phyloP scores from a whole-genome alignment of 2,113 vertebrate species.

The Tachysurus vachellii region DNA sequence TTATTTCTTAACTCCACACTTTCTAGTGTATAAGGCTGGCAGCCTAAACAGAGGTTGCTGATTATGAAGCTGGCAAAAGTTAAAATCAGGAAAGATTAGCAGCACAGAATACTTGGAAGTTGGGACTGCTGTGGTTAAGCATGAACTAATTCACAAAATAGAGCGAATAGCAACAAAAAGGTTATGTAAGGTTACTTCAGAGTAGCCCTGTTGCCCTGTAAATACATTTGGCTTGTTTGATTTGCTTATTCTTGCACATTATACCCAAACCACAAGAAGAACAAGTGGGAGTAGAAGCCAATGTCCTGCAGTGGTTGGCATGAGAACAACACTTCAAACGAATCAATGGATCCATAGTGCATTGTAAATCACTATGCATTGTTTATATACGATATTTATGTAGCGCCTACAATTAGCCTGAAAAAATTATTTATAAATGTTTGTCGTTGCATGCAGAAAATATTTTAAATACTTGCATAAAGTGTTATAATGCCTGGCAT shows the following conservation, averaged over 20 bases:
- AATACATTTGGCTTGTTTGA: neutral
- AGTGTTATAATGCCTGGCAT: neutral
- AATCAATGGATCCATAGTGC: neutral
- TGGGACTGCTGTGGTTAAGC: neutral
- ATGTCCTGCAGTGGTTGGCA: neutral
- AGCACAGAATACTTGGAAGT: neutral
- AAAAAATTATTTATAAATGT: neutral
- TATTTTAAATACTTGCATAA: neutral
- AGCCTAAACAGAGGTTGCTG: neutral
- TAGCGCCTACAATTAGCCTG: neutral
- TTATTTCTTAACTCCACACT: neutral
- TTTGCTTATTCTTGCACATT: neutral
- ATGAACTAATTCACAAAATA: neutral
- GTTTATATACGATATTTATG: neutral
- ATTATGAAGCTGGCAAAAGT: neutral
- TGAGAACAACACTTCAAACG: conserved; percentile 10
- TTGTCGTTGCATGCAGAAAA: neutral
- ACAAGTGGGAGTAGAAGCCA: neutral
- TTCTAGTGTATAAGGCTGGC: neutral
- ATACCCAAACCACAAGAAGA: neutral
- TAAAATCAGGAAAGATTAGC: neutral
- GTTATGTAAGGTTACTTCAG: neutral
- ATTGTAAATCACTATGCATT: neutral
- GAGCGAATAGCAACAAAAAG: neutral
- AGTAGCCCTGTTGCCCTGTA: neutral